A percentile compares a stretch with the other conserved stretches of the same genome.
Evolutionary conservation across 2,113 vertebrate genomes (phyloP).

Genomic region (Delphinus delphis): DNA sequence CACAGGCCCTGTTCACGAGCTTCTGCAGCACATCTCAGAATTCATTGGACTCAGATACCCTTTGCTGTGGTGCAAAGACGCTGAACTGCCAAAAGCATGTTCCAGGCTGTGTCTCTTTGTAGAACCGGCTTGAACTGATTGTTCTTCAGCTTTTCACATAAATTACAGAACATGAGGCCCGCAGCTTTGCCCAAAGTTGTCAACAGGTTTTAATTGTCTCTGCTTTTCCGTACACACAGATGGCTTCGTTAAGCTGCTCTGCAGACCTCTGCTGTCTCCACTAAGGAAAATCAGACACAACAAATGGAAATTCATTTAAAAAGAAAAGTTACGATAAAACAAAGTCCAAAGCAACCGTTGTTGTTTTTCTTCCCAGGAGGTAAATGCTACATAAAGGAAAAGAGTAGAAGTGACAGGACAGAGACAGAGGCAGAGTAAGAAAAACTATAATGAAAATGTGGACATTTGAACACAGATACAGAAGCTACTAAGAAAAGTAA

Average conservation of each 20-base stretch:
- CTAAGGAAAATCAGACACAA: constrained; percentile 52
- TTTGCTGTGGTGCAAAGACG: constrained; percentile 49
- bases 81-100: constrained; percentile 58
- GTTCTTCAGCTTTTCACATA: constrained; percentile 66
- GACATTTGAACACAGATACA: neutral
- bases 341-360: neutral
- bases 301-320: neutral
- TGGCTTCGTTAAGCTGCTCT: constrained; percentile 64
- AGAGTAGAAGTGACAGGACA: neutral
- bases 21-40: constrained; percentile 22
- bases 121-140: constrained; percentile 71
- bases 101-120: constrained; percentile 71
- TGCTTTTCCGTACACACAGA: constrained; percentile 72
- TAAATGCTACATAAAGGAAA: constrained; percentile 1
- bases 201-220: constrained; percentile 78
- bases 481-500: neutral
- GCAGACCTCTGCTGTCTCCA: constrained; percentile 67
- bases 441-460: neutral
- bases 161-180: constrained; percentile 72
- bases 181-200: constrained; percentile 70
- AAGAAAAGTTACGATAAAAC: constrained; percentile 37
- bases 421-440: neutral
- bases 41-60: constrained; percentile 63
- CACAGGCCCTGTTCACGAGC: neutral
- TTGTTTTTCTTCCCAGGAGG: neutral